These are phyloP conservation scores for Sitophilus oryzae DNA, from an alignment of 1,140 invertebrate species.

Conservation along the genomic window DNA sequence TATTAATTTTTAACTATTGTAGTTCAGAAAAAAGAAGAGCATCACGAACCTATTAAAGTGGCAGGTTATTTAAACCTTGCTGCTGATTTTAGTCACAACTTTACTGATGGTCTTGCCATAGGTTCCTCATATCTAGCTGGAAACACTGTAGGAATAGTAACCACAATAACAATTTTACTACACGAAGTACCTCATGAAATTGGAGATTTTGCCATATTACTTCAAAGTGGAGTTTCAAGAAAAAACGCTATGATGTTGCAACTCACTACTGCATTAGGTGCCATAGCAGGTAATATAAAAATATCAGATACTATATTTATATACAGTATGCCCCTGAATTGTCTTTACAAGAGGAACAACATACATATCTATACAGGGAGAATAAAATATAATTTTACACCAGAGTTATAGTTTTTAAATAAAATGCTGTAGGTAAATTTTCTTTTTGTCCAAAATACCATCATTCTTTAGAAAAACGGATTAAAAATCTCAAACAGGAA, in stretches of 20 bases:
- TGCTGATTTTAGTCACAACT: conserved; percentile 94
- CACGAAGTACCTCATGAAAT: conserved; percentile 99
- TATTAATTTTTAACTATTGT: conserved; percentile 2
- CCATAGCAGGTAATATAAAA: conserved; percentile 58
- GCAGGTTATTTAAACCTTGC: conserved; percentile 90
- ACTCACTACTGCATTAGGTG: conserved; percentile 88
- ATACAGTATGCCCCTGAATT: not conserved
- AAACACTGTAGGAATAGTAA: conserved; percentile 72
- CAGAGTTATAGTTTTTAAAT: no score
- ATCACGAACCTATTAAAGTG: conserved; percentile 66
- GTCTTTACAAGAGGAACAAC: no score
- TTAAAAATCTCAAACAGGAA: no score
- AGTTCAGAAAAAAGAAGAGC: conserved; percentile 32
- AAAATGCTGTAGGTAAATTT: no score
- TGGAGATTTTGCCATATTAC: conserved; percentile 95
- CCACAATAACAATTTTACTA: conserved; percentile 88
- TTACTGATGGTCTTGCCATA: conserved; percentile 94
- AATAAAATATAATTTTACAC: no score
- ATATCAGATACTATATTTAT: not conserved
- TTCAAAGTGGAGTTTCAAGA: conserved; percentile 87
- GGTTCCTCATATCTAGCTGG: conserved; percentile 94
- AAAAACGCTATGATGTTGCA: conserved; percentile 90
- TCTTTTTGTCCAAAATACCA: no score
- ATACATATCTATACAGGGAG: no score
- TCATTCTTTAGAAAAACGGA: no score